These are phyloP conservation scores for Cosmia trapezina DNA, from an alignment of 2,888 invertebrate genomes.

Conservation along the genomic window DNA sequence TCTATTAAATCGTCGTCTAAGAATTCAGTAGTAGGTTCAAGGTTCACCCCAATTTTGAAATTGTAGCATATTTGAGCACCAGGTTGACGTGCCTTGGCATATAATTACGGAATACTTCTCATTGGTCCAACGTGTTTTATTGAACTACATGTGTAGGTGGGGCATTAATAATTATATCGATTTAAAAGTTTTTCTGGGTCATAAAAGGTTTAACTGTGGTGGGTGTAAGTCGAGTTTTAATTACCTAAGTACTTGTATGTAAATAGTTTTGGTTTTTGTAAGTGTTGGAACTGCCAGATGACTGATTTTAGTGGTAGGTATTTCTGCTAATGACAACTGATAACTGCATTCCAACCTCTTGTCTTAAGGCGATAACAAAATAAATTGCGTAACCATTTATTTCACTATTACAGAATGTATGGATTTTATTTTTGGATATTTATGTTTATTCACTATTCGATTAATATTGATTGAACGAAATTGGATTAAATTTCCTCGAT, in stretches of 20 bases:
- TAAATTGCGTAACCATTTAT: too few relatives aligned
- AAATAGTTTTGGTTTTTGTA: neutral
- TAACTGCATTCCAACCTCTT: neutral
- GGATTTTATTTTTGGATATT: too few relatives aligned
- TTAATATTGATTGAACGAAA: too few relatives aligned
- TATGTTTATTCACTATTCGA: too few relatives aligned
- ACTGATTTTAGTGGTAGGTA: neutral
- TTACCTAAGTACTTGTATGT: slow-evolving; percentile 8
- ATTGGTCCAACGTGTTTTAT: slow-evolving; percentile 42
- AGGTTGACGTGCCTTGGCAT: slow-evolving; percentile 9
- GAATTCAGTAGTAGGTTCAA: slow-evolving; percentile 44
- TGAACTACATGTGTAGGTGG: slow-evolving; percentile 41
- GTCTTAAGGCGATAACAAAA: too few relatives aligned
- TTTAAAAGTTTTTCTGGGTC: slow-evolving; percentile 53
- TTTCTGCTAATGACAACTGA: neutral
- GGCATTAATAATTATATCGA: slow-evolving; percentile 45
- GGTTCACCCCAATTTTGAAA: slow-evolving; percentile 44
- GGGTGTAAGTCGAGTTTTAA: neutral
- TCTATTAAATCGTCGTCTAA: slow-evolving; percentile 46
- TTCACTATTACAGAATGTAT: too few relatives aligned
- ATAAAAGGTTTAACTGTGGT: slow-evolving; percentile 23
- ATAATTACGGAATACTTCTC: slow-evolving; percentile 54
- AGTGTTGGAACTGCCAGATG: neutral
- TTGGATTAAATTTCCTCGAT: too few relatives aligned
- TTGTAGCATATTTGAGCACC: slow-evolving; percentile 37